These are phyloP conservation scores for Acyrthosiphon pisum DNA, from an alignment of 1,140 invertebrate genomes.

Conservation along the genomic window DNA sequence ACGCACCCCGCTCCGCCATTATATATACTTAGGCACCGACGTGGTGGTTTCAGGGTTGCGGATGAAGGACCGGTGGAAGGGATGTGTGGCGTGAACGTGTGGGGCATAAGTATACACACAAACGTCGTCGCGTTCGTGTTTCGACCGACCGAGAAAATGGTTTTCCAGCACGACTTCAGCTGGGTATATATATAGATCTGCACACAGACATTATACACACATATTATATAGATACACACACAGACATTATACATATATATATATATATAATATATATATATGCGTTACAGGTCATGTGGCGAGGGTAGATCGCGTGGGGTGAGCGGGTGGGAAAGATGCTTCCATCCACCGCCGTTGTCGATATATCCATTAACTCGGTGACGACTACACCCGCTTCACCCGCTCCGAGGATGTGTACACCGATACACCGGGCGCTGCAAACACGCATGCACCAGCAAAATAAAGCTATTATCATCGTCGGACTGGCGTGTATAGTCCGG, in stretches of 20 bases:
- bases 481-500: neutral
- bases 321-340: neutral
- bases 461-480: conserved; percentile 44
- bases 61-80: neutral
- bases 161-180: neutral
- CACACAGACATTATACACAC: neutral
- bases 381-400: neutral
- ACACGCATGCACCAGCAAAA: neutral
- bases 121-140: neutral
- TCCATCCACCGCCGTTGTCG: neutral
- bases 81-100: neutral
- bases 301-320: neutral
- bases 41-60: neutral
- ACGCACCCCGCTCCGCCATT: neutral
- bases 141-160: neutral
- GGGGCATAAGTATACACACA: neutral
- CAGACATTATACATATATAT: neutral
- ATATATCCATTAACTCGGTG: conserved; percentile 37
- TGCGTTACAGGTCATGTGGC: neutral
- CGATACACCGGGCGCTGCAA: neutral
- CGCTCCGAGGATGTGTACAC: neutral
- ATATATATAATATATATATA: no score
- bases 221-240: neutral
- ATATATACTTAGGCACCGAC: neutral
- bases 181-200: neutral